phyloP scores from a whole-genome alignment of 2,113 vertebrate genomes.

The Oryzias woworae region DNA sequence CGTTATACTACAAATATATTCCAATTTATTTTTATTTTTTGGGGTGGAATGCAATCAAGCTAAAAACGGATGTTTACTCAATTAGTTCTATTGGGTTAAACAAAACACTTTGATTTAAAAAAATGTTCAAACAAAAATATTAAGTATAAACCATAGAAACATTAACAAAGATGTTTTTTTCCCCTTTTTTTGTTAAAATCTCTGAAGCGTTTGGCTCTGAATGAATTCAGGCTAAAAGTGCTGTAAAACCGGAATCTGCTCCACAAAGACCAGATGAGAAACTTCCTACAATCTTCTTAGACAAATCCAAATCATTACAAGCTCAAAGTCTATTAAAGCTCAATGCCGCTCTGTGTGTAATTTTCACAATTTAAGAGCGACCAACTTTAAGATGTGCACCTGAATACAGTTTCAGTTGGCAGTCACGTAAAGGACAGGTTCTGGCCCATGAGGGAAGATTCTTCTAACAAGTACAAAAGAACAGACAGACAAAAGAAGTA shows the following conservation, averaged over 20 bases:
- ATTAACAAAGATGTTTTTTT: neutral
- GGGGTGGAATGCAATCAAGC: too few relatives aligned
- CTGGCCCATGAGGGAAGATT: slow-evolving; percentile 49
- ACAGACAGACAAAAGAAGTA: slow-evolving; percentile 4
- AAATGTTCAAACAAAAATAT: too few relatives aligned
- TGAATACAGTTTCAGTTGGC: slow-evolving; percentile 57
- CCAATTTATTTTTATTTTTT: too few relatives aligned
- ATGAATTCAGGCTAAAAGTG: slow-evolving; percentile 12
- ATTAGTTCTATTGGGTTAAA: too few relatives aligned
- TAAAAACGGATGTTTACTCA: too few relatives aligned
- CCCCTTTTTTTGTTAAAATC: neutral
- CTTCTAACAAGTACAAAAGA: slow-evolving; percentile 30
- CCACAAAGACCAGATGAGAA: slow-evolving; percentile 37
- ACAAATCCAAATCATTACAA: slow-evolving; percentile 41
- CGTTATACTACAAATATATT: too few relatives aligned
- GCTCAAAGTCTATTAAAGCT: slow-evolving; percentile 36
- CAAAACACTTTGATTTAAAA: too few relatives aligned
- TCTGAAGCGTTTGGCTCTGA: neutral
- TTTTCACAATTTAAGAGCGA: slow-evolving; percentile 8
- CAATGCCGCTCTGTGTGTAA: slow-evolving; percentile 36
- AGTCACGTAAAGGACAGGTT: slow-evolving; percentile 57
- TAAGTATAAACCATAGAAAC: too few relatives aligned
- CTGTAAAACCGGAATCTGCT: slow-evolving; percentile 30
- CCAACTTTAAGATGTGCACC: slow-evolving; percentile 49
- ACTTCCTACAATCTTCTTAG: slow-evolving; percentile 25